A percentile compares a stretch with the other conserved stretches of the same genome.
Evolutionary conservation across 2,888 invertebrate species (phyloP).

Genomic region (Oasisia sp.): DNA sequence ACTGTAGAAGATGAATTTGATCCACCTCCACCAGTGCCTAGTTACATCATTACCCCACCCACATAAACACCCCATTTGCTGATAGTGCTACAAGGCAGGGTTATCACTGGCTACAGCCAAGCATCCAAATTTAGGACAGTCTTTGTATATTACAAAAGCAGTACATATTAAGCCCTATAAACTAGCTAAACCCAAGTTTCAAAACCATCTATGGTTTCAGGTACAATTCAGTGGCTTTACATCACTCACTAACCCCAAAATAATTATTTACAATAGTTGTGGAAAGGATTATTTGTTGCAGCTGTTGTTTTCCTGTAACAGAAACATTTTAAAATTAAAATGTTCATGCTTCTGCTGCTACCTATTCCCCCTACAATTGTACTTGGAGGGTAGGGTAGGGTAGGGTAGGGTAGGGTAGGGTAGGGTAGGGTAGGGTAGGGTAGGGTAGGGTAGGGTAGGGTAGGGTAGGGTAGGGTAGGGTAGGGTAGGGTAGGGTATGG

Average conservation of each 20-base stretch:
- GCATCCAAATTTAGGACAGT: neutral
- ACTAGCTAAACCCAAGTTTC: neutral
- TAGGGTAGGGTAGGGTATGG: no score
- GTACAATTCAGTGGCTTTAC: neutral
- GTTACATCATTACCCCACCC: conserved; percentile 17
- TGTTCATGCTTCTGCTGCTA: no score
- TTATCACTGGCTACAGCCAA: neutral
- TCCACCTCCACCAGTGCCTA: neutral
- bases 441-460: no score
- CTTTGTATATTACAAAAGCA: neutral
- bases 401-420: no score
- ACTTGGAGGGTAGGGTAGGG: neutral
- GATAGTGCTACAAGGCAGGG: neutral
- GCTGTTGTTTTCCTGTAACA: neutral
- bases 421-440: no score
- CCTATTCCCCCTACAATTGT: neutral
- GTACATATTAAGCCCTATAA: neutral
- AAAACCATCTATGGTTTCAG: neutral
- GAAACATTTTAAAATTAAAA: no score
- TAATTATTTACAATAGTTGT: neutral
- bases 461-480: no score
- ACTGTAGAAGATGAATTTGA: neutral
- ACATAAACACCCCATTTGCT: conserved; percentile 6
- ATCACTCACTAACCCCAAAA: neutral
- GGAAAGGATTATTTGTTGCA: neutral